Percentiles rank a stretch among this genome's conserved stretches.
Evolutionary conservation across 1,140 invertebrate genomes (phyloP).

Genomic region (Cotesia chilonis): DNA sequence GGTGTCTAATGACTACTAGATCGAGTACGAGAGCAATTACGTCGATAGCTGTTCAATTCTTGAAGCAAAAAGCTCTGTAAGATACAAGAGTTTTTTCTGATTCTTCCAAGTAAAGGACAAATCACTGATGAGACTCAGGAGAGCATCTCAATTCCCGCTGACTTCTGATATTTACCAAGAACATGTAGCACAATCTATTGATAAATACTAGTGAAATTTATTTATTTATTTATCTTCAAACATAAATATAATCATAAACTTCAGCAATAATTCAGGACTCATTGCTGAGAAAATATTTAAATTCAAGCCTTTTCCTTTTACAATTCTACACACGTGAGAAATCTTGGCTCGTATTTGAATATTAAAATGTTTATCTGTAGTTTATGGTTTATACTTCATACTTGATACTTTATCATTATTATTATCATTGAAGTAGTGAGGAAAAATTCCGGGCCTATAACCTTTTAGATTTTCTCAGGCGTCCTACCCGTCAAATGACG

Average conservation of each 20-base stretch:
- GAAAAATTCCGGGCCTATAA: slow-evolving; percentile 3
- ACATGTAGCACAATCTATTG: neutral
- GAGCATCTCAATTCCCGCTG: slow-evolving; percentile 17
- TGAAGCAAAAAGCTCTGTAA: neutral
- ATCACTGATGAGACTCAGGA: slow-evolving; percentile 13
- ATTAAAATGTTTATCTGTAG: too few species aligned
- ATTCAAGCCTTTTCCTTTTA: too few species aligned
- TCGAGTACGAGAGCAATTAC: neutral
- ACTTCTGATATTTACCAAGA: slow-evolving; percentile 11
- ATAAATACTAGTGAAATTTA: neutral
- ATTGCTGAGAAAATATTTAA: too few species aligned
- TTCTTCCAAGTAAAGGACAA: slow-evolving; percentile 17
- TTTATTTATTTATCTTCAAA: neutral
- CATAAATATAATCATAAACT: too few species aligned
- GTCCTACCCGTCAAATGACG: neutral
- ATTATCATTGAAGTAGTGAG: too few species aligned
- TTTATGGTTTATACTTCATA: too few species aligned
- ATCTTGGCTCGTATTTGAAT: too few species aligned
- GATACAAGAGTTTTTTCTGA: neutral
- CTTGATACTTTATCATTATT: too few species aligned
- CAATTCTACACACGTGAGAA: too few species aligned
- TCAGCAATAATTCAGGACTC: too few species aligned
- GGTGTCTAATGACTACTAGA: slow-evolving; percentile 8
- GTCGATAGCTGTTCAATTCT: neutral
- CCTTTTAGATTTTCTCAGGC: neutral